Base-by-base conservation (phyloP, 2,797 vertebrate genomes). In the Pseudomugil tenellus region DNA sequence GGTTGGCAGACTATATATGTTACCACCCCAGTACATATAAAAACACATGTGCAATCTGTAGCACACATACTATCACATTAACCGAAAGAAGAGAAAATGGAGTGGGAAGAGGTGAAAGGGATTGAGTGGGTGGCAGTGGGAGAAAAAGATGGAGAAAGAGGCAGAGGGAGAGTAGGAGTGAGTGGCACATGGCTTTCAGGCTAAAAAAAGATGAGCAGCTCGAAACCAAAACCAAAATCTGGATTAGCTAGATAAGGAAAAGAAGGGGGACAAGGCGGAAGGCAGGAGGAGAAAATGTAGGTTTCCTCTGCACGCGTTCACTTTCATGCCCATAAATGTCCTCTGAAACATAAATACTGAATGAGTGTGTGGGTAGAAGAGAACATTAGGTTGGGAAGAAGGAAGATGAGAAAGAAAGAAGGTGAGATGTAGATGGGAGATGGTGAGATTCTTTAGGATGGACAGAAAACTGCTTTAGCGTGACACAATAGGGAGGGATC, bases 191-290 rank as follows among this genome's bases (percentile, higher is more conserved):
- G 91, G 92, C 91, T 92, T 93, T 94, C 90, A 89, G 86, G 92
- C 93, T 94, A 95, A 91, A 84, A 93, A 93, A 92, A 92, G 91
- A 92, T 76, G 74, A 89, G 89, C 88, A 89, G 94, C 94, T 43
- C 92, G 89, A 0, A 95, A 96, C 89, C 92, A 91, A 92, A 86
- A 91, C 89, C 86, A 86, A 84, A 91, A 96, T 95, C 0, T 96
- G 96, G 90, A 96, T 96, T 95, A 94, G 95, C n/a, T 92, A 95
- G 90, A 96, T 96, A 51, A 90, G 91, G 80, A 95, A 93, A 91
- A 95, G 92, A 25, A 87, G 95, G 58, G 93, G 90, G 58, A 89
- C 93, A 84, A 91, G 66, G n/a, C n/a, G 94, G 91, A 93, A 74
- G 73, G 74, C 76, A 43, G 0, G 49, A 82, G 72, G 62, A 85